Conservation (phyloP, 2,113 vertebrate genomes). For the Microtus montanus region DNA sequence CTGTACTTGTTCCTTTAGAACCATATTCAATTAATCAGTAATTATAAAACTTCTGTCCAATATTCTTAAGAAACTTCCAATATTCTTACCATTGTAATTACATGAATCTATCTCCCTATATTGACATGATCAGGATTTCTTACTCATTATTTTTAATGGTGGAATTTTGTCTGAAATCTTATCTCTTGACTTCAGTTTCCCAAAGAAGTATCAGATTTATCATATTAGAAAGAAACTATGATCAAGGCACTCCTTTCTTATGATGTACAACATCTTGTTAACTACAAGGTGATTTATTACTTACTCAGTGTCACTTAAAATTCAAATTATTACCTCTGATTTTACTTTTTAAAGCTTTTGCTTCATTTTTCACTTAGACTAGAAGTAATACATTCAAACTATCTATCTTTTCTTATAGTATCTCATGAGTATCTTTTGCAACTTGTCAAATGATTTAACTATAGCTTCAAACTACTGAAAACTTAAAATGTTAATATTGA, state of each 20-base stretch:
- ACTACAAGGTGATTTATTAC: not conserved
- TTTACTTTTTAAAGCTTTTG: not conserved
- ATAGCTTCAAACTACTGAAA: slow-evolving; percentile 10
- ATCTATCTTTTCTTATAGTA: not conserved
- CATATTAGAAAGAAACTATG: not conserved
- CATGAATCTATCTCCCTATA: not conserved
- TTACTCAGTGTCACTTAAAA: not conserved
- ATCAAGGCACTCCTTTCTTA: not conserved
- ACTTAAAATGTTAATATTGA: not conserved
- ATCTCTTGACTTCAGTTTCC: not conserved
- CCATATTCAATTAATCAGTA: not conserved
- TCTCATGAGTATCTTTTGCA: slow-evolving; percentile 19
- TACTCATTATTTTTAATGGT: not conserved
- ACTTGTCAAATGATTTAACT: slow-evolving; percentile 32
- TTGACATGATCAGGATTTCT: not conserved
- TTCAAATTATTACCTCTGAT: not conserved
- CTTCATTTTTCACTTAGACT: not conserved
- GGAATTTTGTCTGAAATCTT: slow-evolving; percentile 18
- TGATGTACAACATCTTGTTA: not conserved
- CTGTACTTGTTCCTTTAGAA: not conserved
- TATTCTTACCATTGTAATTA: not conserved
- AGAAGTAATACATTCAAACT: not conserved
- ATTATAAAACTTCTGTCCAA: slow-evolving; percentile 21
- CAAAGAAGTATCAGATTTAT: not conserved
- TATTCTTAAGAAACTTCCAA: not conserved